Evolutionary conservation across 2,113 vertebrate genomes (phyloP).

Genomic region (Melanotaenia duboulayi): DNA sequence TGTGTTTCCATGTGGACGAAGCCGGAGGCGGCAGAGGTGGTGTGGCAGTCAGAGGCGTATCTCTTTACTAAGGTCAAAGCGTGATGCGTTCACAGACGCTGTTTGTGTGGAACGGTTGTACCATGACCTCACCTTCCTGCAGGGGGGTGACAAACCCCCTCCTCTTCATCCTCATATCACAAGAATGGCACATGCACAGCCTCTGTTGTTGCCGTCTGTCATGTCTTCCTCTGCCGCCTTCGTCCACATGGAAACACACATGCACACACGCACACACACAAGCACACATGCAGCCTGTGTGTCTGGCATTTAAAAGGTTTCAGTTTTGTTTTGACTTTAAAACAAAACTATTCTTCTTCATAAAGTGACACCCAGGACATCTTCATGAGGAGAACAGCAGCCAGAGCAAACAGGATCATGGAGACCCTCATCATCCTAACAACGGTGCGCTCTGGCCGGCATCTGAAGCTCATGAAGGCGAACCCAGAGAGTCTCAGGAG

Average conservation of each 20-base stretch:
- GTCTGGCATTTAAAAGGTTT: no score
- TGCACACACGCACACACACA: no score
- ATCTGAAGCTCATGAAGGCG: no score
- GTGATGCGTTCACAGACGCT: not conserved
- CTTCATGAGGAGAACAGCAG: no score
- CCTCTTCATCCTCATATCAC: slow-evolving; percentile 45
- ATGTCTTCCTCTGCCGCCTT: slow-evolving; percentile 31
- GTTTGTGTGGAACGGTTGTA: slow-evolving; percentile 17
- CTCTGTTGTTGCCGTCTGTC: not conserved
- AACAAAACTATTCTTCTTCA: no score
- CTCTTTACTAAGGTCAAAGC: slow-evolving; percentile 17
- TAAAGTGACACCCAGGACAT: no score
- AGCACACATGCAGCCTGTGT: no score
- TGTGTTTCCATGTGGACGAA: slow-evolving; percentile 9
- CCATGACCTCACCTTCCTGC: slow-evolving; percentile 58
- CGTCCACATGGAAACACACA: slow-evolving; percentile 11
- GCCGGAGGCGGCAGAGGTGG: slow-evolving; percentile 29
- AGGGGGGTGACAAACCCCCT: slow-evolving; percentile 23
- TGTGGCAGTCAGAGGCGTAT: slow-evolving; percentile 27
- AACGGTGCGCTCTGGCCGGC: no score
- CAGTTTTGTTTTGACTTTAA: no score
- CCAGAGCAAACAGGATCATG: no score
- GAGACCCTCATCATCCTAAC: no score
- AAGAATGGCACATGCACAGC: slow-evolving; percentile 24
- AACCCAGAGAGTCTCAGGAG: no score